Conservation (phyloP, 2,797 vertebrate genomes). For the Squalus acanthias region DNA sequence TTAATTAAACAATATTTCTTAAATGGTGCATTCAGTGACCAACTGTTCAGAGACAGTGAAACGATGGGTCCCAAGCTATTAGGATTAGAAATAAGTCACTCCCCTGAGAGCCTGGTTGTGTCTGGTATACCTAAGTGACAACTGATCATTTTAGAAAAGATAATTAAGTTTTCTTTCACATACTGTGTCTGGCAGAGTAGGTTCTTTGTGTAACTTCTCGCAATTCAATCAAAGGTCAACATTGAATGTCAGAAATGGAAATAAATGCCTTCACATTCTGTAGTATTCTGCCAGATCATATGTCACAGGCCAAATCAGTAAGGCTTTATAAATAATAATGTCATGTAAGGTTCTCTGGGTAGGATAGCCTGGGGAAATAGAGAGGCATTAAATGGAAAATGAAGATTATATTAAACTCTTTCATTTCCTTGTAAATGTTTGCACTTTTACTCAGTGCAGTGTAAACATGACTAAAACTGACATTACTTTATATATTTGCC, state of each 20-base stretch:
- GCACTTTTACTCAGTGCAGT: background rate
- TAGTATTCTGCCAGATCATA: background rate
- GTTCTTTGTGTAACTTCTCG: constrained; percentile 14
- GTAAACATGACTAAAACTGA: background rate
- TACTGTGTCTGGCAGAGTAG: background rate
- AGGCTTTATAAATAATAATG: constrained; percentile 6
- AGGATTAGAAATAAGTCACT: constrained; percentile 73
- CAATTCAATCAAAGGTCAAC: constrained; percentile 28
- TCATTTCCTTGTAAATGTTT: constrained; percentile 23
- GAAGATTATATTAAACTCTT: constrained; percentile 23
- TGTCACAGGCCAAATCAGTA: background rate
- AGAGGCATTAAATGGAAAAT: constrained; percentile 23
- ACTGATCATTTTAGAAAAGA: constrained; percentile 90
- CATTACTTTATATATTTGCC: constrained; percentile 1
- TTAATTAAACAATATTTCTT: constrained; percentile 95
- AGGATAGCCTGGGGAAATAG: background rate
- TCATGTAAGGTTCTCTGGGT: background rate
- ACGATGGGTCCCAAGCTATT: constrained; percentile 77
- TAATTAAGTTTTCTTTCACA: constrained; percentile 62
- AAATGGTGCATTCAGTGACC: constrained; percentile 85
- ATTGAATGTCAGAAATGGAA: constrained; percentile 25
- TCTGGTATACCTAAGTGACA: constrained; percentile 85
- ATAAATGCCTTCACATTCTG: constrained; percentile 4
- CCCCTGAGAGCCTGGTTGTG: constrained; percentile 68
- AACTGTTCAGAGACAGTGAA: constrained; percentile 77